Base-by-base conservation (phyloP, 2,888 invertebrate genomes). In the Omphaloscelis lunosa region DNA sequence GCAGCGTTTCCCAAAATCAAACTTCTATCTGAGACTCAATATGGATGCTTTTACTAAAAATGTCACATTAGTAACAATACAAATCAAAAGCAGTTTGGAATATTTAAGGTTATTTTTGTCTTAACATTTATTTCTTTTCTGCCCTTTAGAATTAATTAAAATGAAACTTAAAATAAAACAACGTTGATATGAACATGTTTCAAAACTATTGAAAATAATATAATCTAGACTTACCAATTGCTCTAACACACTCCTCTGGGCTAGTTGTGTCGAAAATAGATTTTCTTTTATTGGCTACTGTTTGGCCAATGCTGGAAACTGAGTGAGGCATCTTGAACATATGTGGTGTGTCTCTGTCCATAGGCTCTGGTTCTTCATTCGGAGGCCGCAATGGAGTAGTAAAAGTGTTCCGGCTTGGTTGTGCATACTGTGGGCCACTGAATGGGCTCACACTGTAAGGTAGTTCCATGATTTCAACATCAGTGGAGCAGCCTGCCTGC, bases 281-380 rank as follows among this genome's bases (percentile, higher is more conserved):
- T 82, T 94, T 94, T 72, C 96, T 90, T 84, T 93, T 95, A 41
- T 74, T 84, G 11, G 91, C 83, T 48, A 93, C 82, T 61, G 93
- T 91, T 23, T 89, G 87, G 2, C 92, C 91, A 65, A 87, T 83
- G 9, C 82, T 86, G n/a, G 92, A 86, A 6, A 92, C 79, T 53
- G 92, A 86, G 72, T 92, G 91, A 48, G 92, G 90, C 5, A 89
- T 61, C 75, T 89, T 91, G 56, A 89, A 91, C 48, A 78, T 69
- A 29, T 82, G 79, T 39, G 73, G 66, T 39, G 75, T 82, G 17
- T 92, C 89, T 77, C 86, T 88, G 29, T 93, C 91, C 80, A 71
- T 87, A 34, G 76, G 87, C 0, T 91, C 92, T 2, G 72, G 34
- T 29, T 92, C 92, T 34, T 92, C 92, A 80, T 78, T 90, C 15